Percentiles rank a stretch among this genome's conserved stretches.
Evolutionary conservation across 2,113 vertebrate genomes (phyloP).

Genomic region (Bujurquina vittata): DNA sequence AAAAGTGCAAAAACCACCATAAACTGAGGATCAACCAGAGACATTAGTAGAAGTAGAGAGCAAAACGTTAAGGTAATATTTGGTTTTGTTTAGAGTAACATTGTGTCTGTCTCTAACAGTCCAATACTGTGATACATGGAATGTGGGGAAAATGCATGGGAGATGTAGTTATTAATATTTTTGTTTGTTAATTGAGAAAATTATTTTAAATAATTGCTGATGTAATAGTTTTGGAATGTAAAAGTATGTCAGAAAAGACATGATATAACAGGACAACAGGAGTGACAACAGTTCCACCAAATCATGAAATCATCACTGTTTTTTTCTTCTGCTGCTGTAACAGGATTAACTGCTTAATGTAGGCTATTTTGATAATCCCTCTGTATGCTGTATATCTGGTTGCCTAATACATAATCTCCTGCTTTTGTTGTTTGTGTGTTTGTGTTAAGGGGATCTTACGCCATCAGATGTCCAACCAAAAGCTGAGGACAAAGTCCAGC

Average conservation of each 20-base stretch:
- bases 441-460: conserved; percentile 86
- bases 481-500: conserved; percentile 89
- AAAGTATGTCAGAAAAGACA: not conserved
- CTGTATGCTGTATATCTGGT: conserved; percentile 18
- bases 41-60: too few species aligned
- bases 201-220: too few species aligned
- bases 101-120: too few species aligned
- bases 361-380: conserved; percentile 50
- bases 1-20: too few species aligned
- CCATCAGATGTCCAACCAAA: conserved; percentile 85
- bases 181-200: too few species aligned
- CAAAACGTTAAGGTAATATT: too few species aligned
- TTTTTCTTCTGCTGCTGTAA: conserved; percentile 7
- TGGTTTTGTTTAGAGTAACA: too few species aligned
- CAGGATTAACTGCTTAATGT: conserved; percentile 34
- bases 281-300: not conserved
- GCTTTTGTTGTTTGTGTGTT: conserved; percentile 35
- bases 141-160: too few species aligned
- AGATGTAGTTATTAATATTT: too few species aligned
- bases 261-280: not conserved
- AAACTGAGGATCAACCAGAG: too few species aligned
- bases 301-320: not conserved
- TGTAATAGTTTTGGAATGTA: not conserved
- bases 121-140: too few species aligned
- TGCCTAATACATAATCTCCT: conserved; percentile 68